Evolutionary conservation across 2,797 vertebrate genomes (phyloP), one percentile per base, ranked within the genome.

Genomic region (Schizopygopsis malacanthus): DNA sequence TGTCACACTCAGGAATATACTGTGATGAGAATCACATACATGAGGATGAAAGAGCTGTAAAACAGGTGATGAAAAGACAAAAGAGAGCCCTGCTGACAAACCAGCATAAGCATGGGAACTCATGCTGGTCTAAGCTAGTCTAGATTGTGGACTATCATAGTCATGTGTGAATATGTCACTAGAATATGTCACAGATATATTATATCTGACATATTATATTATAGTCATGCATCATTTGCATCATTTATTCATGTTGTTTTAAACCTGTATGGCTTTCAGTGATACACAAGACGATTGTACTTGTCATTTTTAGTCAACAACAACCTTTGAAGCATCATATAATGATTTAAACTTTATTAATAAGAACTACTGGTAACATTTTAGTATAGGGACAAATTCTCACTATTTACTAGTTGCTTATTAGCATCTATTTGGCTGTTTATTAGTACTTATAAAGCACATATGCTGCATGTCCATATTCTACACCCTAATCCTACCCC

Each of bases 1-100:
- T 54, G 82, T 50, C 41, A 47, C 22, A 28, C 47, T 54, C 73
- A 71, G 65, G 76, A 71, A 43, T 47, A 47, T 52, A 73, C 18
- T 37, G 59, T 39, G 56, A 65, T 52, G 72, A 41, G 43, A 84
- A 77, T 54, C 45, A 54, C 33, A 67, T 20, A 37, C n/a, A 72
- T n/a, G 16, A 39, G 13, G 12, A 47, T 61, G 18, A 73, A 28
- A 63, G 25, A 73, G n/a, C 39, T 82, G 67, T 43, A 59, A 25
- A 59, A 43, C 33, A 72, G 15, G 39, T 43, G 41, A 22, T 25
- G 22, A 78, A 78, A 78, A 56, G 28, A 54, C 50, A 22, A 76
- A 59, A 47, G 33, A 78, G 20, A 71, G 67, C 20, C 47, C n/a
- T 72, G 16, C n/a, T 43, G 16, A 43, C 72, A 59, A 54, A 70